Evolutionary conservation across 1,140 invertebrate species (phyloP), one percentile per base, ranked within the genome.

Genomic region (Drosophila malerkotliana): DNA sequence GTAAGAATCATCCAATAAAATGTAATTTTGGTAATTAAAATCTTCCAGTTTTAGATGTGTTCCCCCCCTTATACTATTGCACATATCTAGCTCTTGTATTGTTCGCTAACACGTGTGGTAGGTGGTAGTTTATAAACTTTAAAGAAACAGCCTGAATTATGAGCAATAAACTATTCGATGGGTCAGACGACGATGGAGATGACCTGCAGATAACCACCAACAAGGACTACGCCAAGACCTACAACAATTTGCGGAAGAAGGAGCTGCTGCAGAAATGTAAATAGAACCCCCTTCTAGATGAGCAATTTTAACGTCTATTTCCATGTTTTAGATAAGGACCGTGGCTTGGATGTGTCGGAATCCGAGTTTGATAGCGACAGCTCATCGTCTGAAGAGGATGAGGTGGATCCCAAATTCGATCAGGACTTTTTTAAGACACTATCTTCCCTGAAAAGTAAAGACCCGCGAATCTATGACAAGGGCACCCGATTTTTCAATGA

Each of bases 191-290:
- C 34, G 80, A 90, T 1, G 83, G 62, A 0, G 93, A 93, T 34
- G 88, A 93, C 12, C 92, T 93, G 24, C 79, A 94, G 45, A 92
- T 97, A 15, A 94, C 94, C 81, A 95, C 95, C 48, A 96, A 97
- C 90, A 94, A 94, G 81, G 94, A 94, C 51, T 98, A 97, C 92
- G 97, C 97, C 0, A 95, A 95, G 76, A 95, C 94, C 82, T 98
- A 98, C 83, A 94, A 97, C 79, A 93, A 90, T 58, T 97, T 96
- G 94, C 93, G 97, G 59, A 93, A 95, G 77, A 97, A 97, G 83
- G 97, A 98, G 92, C 95, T 98, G 91, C 91, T 97, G 18, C 94
- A 97, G 79, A 97, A 96, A 94, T 92, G 97, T 98, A 94, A 94
- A 21, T 14, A 12, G 4, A 15, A 21, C 6, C 28, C 3, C 39